Base-by-base conservation (phyloP, 2,113 vertebrate species). In the Gallinago jamesoni region DNA sequence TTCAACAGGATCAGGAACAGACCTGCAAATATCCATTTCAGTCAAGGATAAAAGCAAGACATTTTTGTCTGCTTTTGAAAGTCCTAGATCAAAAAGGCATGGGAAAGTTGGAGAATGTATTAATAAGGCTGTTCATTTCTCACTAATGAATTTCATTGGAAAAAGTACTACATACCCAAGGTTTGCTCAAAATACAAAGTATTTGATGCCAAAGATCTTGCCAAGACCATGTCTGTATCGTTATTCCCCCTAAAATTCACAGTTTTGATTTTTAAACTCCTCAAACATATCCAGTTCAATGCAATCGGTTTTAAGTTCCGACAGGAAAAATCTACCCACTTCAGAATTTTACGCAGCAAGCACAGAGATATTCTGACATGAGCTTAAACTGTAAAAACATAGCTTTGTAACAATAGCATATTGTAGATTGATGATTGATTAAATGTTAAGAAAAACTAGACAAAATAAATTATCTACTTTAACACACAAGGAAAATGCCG, bases 221-320 rank as follows among this genome's bases (percentile, higher is more conserved):
- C 50, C 0, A 9, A 66, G 12, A 12, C 1, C 59, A 78, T 37
- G 1, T 60, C n/a, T 60, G 4, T 14, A 55, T 14, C 4, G 45
- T 80, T 81, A 50, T 66, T 59, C 5, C 4, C 4, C 13, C 2
- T 70, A 63, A 39, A 69, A 64, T 52, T 35, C 28, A 45, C 3
- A 78, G 10, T 35, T 84, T 53, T 64, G 0, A 31, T 75, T 78
- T 93, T 59, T 63, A 23, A 67, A 56, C 10, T 89, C 10, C 18
- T 72, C 60, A 75, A 31, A 74, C 6, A 37, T 13, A 80, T 18
- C 5, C 7, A 81, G 8, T 87, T 89, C 20, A 77, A 75, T n/a
- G 6, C 6, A 93, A 67, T 70, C 25, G 37, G n/a, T 84, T 69
- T 84, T 57, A 74, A 74, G 57, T 62, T 69, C 59, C 66, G 37